These are phyloP conservation scores for Characodon lateralis DNA, from an alignment of 2,797 vertebrate genomes.

Conservation along the genomic window DNA sequence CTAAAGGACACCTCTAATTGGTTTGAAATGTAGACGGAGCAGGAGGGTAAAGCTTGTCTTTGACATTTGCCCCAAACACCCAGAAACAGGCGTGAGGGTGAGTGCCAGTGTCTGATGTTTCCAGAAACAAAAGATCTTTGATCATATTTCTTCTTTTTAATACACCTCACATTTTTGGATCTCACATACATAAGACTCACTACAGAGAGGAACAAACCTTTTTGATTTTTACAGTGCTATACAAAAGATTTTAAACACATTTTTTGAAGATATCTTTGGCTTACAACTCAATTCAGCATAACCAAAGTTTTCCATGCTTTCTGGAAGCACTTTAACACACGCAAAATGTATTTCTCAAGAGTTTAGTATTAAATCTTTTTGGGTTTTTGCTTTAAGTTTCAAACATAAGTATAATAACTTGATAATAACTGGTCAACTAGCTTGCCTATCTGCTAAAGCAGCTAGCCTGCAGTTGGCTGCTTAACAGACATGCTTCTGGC, in stretches of 20 bases:
- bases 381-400: too few relatives aligned
- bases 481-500: too few relatives aligned
- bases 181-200: background rate
- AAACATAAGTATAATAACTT: too few relatives aligned
- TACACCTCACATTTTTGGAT: background rate
- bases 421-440: too few relatives aligned
- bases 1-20: slow-evolving; percentile 75
- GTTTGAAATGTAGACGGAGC: slow-evolving; percentile 56
- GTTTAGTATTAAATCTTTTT: too few relatives aligned
- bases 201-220: background rate
- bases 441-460: too few relatives aligned
- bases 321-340: background rate
- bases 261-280: background rate
- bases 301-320: background rate
- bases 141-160: background rate
- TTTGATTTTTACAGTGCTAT: background rate
- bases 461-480: too few relatives aligned
- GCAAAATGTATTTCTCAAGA: too few relatives aligned
- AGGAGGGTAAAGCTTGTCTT: slow-evolving; percentile 36
- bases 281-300: background rate
- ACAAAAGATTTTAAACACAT: background rate
- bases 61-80: slow-evolving; percentile 36
- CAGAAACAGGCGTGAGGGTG: background rate
- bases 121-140: slow-evolving; percentile 20
- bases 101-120: background rate